A percentile compares a stretch with the other conserved stretches of the same genome.
phyloP scores from a whole-genome alignment of 2,797 vertebrate genomes.

The Cephalopachus bancanus region DNA sequence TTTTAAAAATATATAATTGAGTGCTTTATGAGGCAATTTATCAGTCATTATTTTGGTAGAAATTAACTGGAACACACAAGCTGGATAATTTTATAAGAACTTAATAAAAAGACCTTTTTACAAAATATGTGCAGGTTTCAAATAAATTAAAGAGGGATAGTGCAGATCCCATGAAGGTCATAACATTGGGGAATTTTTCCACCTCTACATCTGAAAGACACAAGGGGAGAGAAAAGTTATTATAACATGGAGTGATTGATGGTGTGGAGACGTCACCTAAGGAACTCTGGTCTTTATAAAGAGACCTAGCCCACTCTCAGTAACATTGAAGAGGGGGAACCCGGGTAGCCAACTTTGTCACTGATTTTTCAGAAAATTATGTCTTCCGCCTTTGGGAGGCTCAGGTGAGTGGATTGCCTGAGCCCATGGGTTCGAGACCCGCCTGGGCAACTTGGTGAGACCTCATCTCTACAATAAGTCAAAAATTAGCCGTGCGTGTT shows the following conservation, averaged over 20 bases:
- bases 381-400: background rate
- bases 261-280: background rate
- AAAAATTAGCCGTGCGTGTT: too few relatives aligned
- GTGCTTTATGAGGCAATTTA: background rate
- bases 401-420: too few relatives aligned
- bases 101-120: background rate
- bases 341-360: background rate
- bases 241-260: background rate
- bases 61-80: background rate
- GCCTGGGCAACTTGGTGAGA: too few relatives aligned
- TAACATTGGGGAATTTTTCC: background rate
- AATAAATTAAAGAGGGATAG: background rate
- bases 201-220: background rate
- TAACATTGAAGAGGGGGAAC: background rate
- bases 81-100: constrained; percentile 27
- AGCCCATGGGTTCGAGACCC: too few relatives aligned
- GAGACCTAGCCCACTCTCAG: background rate
- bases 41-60: background rate
- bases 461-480: too few relatives aligned
- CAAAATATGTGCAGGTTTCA: background rate
- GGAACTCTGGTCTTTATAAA: background rate
- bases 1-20: constrained; percentile 32
- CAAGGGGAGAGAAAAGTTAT: background rate
- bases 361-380: background rate
- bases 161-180: background rate